These are phyloP conservation scores for Noctuana brunneofusca DNA, from an alignment of 2,888 invertebrate species.

Conservation along the genomic window DNA sequence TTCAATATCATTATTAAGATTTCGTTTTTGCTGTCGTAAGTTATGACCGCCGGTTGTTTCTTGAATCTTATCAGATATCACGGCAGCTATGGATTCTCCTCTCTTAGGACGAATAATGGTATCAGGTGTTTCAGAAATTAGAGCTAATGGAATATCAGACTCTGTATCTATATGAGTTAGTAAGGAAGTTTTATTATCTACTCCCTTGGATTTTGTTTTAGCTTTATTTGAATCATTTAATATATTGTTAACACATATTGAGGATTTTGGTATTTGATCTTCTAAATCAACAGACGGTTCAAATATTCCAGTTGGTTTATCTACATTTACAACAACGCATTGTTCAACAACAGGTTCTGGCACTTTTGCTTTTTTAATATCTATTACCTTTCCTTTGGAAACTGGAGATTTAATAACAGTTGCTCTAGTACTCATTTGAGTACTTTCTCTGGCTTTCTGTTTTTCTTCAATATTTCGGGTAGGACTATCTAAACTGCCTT, in stretches of 20 bases:
- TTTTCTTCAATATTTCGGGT: conserved; percentile 62
- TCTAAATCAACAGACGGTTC: conserved; percentile 87
- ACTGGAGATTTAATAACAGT: conserved; percentile 83
- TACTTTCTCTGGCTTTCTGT: conserved; percentile 60
- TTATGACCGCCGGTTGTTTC: conserved; percentile 74
- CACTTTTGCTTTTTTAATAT: conserved; percentile 70
- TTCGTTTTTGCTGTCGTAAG: conserved; percentile 73
- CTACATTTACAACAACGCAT: conserved; percentile 68
- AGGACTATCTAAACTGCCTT: conserved; percentile 52
- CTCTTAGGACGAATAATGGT: conserved; percentile 70
- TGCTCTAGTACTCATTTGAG: conserved; percentile 76
- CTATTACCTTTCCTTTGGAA: conserved; percentile 75
- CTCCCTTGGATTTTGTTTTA: conserved; percentile 59
- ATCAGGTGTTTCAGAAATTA: conserved; percentile 70
- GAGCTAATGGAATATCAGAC: conserved; percentile 68
- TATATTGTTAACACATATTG: conserved; percentile 73
- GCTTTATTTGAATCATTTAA: conserved; percentile 67
- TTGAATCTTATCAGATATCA: conserved; percentile 76
- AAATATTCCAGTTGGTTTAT: conserved; percentile 86
- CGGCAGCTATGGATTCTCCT: conserved; percentile 75
- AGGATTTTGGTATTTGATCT: conserved; percentile 84
- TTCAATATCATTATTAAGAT: conserved; percentile 63
- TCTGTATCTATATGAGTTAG: conserved; percentile 68
- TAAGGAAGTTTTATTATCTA: conserved; percentile 55
- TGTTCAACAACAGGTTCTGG: conserved; percentile 55